Conservation (phyloP, 2,113 vertebrate genomes). For the Lycocorax pyrrhopterus region DNA sequence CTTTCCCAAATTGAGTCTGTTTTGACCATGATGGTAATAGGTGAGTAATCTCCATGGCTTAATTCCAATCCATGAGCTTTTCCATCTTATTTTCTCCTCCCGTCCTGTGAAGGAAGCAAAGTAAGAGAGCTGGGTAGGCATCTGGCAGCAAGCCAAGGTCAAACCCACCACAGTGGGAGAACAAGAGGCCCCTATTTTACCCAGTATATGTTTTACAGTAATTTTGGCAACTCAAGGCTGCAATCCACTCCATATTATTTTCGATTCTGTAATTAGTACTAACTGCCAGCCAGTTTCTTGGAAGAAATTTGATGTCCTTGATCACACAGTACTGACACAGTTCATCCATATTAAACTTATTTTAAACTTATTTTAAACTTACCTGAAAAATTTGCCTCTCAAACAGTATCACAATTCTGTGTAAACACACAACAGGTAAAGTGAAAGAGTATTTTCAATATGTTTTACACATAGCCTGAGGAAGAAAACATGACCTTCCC, state of each 20-base stretch:
- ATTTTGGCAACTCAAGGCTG: slow-evolving; percentile 4
- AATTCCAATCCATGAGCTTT: not conserved
- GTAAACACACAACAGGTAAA: not conserved
- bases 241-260: not conserved
- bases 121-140: not conserved
- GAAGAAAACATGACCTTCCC: not conserved
- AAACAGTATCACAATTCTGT: not conserved
- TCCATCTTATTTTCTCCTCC: not conserved
- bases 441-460: not conserved
- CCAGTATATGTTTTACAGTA: not conserved
- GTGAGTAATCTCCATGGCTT: not conserved
- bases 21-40: not conserved
- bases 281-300: not conserved
- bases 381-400: not conserved
- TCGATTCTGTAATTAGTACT: not conserved
- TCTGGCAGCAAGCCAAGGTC: not conserved
- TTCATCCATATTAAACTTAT: not conserved
- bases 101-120: not conserved
- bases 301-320: not conserved
- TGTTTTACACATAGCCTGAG: not conserved
- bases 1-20: not conserved
- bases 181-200: not conserved
- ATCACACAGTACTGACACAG: not conserved
- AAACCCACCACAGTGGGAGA: not conserved
- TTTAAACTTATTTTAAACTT: not conserved